Conservation (phyloP, 2,888 invertebrate species). For the Dichetophora obliterata region DNA sequence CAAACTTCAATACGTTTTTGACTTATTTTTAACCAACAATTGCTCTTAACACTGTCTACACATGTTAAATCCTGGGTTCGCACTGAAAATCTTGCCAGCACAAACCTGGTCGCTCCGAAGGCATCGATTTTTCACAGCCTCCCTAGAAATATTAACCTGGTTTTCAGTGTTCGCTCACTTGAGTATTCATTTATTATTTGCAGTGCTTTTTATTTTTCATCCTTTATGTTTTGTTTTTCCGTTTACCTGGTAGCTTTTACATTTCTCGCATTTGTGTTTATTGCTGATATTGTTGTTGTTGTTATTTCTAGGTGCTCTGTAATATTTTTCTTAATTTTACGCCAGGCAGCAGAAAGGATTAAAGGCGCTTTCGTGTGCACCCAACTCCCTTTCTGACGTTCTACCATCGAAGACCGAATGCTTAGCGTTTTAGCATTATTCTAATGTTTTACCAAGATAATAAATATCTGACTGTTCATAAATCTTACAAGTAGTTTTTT, state of each 20-base stretch:
- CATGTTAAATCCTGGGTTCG: no score
- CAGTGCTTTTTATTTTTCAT: slow-evolving; percentile 2
- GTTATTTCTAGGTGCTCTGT: neutral
- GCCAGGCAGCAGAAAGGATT: slow-evolving; percentile 25
- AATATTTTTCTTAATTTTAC: slow-evolving; percentile 24
- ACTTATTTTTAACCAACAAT: no score
- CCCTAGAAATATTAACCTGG: slow-evolving; percentile 19
- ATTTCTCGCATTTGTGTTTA: no score
- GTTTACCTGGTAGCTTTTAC: no score
- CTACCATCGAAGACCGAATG: neutral
- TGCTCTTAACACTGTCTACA: no score
- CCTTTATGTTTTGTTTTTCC: neutral
- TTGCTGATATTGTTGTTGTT: neutral
- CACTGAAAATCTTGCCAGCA: no score
- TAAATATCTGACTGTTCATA: slow-evolving; percentile 35
- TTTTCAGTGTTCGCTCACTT: slow-evolving; percentile 18
- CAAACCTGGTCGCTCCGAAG: no score
- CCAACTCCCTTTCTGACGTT: no score
- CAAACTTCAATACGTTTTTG: no score
- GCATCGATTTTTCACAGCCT: slow-evolving; percentile 17
- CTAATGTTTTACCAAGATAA: slow-evolving; percentile 15
- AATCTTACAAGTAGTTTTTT: neutral
- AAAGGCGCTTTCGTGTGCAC: neutral
- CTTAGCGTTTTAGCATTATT: slow-evolving; percentile 3
- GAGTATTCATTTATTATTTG: slow-evolving; percentile 29